phyloP scores from a whole-genome alignment of 2,797 vertebrate genomes.

The Rachycentron canadum region DNA sequence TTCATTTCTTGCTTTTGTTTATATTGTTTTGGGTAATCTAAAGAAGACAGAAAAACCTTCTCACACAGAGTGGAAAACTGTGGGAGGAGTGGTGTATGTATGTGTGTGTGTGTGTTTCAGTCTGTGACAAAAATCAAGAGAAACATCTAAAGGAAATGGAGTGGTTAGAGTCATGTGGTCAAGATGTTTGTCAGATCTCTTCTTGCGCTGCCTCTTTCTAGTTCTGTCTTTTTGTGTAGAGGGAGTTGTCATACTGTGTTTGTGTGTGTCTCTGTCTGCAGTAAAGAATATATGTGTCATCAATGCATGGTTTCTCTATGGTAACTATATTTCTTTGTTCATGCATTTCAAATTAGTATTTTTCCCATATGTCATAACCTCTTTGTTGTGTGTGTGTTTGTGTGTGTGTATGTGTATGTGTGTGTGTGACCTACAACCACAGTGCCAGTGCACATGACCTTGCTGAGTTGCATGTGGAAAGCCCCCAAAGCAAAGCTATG shows the following conservation, averaged over 20 bases:
- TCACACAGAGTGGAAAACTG: slow-evolving; percentile 53
- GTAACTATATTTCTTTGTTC: slow-evolving; percentile 16
- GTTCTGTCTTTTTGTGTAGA: slow-evolving; percentile 56
- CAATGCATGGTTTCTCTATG: neutral
- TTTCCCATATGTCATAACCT: slow-evolving; percentile 6
- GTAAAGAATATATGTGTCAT: slow-evolving; percentile 4
- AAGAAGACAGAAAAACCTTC: slow-evolving; percentile 29
- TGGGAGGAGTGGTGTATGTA: slow-evolving; percentile 19
- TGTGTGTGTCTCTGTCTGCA: neutral
- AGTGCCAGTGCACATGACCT: slow-evolving; percentile 81
- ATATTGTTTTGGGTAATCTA: slow-evolving; percentile 27
- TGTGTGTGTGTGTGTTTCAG: slow-evolving; percentile 50
- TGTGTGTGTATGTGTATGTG: slow-evolving; percentile 15
- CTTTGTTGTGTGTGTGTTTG: slow-evolving; percentile 32
- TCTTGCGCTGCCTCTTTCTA: slow-evolving; percentile 65
- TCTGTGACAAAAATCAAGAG: slow-evolving; percentile 77
- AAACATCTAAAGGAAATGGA: slow-evolving; percentile 80
- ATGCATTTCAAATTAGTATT: slow-evolving; percentile 25
- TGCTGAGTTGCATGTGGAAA: slow-evolving; percentile 83
- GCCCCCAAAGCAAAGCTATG: slow-evolving; percentile 75
- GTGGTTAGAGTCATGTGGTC: slow-evolving; percentile 84
- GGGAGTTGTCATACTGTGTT: slow-evolving; percentile 2
- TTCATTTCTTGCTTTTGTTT: slow-evolving; percentile 6
- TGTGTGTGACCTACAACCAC: slow-evolving; percentile 68
- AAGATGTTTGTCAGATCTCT: slow-evolving; percentile 82